Base-by-base conservation (phyloP, 2,797 vertebrate species). In the Cichlasoma orientale region DNA sequence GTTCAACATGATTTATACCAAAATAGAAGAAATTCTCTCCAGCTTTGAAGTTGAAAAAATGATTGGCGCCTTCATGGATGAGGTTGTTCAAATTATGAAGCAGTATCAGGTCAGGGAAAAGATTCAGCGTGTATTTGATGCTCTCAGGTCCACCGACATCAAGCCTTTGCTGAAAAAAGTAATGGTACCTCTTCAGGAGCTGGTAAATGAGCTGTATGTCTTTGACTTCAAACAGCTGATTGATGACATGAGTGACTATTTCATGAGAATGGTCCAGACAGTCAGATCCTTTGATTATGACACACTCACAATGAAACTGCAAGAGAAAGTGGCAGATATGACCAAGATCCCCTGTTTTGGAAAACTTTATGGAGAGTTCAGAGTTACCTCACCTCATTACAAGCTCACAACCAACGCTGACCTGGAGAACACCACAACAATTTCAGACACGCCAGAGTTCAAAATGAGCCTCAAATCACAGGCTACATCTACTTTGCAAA, bases 321-420 rank as follows among this genome's bases (percentile, higher is more conserved):
- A 96, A 75, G 91, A 93, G 1, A 97, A 93, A 92, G 88, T 97
- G 47, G 86, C 2, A 77, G 95, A 96, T 56, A 59, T 96, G 59
- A 96, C 93, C 63, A 94, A 86, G 77, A 72, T 97, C 25, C 97
- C 98, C 78, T 95, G 96, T 68, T 97, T 99, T 90, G 98, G 98
- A 84, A 98, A 97, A 85, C 90, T 99, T 38, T 93, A 95, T 18
- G 92, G 97, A 66, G 82, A 95, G 88, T 96, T 98, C 87, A 96
- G 78, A 92, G 87, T 98, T 12, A 89, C 74, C 1, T 97, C 97
- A 74, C 97, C 97, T 19, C 90, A 98, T 88, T 96, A 98, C 85
- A 95, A 84, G 0, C 87, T 98, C 50, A 95, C 76, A 56, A 95
- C 95, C 19, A 94, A 90, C 66, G 96, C 94, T 86, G 91, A 94